These are phyloP conservation scores for Anthonomus grandis DNA, from an alignment of 1,140 invertebrate species.

Conservation along the genomic window DNA sequence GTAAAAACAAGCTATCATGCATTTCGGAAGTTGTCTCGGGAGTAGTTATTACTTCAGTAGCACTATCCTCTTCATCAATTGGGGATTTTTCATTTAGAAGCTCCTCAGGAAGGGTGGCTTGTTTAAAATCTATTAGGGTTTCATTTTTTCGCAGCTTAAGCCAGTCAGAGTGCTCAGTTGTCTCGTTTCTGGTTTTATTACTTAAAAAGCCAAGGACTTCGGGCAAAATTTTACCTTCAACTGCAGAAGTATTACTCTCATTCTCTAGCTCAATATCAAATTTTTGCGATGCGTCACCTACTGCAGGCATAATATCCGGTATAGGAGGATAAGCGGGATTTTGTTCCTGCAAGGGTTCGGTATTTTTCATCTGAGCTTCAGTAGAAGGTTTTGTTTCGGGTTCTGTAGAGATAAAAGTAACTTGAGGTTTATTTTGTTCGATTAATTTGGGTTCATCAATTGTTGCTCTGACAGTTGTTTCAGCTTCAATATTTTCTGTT, in stretches of 20 bases:
- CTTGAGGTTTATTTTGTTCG: background rate
- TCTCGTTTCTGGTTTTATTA: constrained; percentile 31
- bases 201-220: constrained; percentile 32
- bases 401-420: background rate
- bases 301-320: constrained; percentile 41
- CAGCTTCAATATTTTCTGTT: constrained; percentile 2
- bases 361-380: no score
- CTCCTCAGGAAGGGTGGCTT: constrained; percentile 27
- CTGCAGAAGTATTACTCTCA: constrained; percentile 3
- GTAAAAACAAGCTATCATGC: background rate
- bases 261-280: constrained; percentile 21
- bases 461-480: background rate
- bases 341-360: constrained; percentile 28
- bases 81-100: constrained; percentile 30
- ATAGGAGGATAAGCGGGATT: constrained; percentile 48
- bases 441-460: background rate
- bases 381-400: constrained; percentile 5
- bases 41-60: background rate
- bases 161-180: constrained; percentile 29
- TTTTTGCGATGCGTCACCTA: constrained; percentile 17
- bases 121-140: constrained; percentile 25
- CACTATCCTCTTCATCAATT: constrained; percentile 33
- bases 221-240: constrained; percentile 34
- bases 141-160: constrained; percentile 20
- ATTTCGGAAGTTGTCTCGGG: background rate